These are phyloP conservation scores for Heliothis peltigera DNA, from an alignment of 2,888 invertebrate species.

Conservation along the genomic window DNA sequence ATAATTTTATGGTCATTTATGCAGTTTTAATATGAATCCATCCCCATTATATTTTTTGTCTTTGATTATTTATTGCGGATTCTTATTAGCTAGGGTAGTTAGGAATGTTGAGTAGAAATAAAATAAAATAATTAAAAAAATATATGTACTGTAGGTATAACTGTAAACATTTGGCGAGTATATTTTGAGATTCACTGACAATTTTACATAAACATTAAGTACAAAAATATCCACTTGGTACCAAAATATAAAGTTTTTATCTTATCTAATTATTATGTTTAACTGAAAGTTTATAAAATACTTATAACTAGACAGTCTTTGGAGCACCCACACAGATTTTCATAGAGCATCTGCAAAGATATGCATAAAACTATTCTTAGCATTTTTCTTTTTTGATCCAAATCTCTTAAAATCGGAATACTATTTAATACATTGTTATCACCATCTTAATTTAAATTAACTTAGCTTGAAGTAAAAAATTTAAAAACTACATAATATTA, in stretches of 20 bases:
- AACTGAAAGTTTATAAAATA: slow-evolving; percentile 12
- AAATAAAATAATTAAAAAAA: slow-evolving; percentile 41
- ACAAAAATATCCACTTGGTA: slow-evolving; percentile 29
- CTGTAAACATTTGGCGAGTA: slow-evolving; percentile 37
- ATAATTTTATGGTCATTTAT: slow-evolving; percentile 11
- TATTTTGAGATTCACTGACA: slow-evolving; percentile 38
- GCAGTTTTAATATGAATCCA: no score
- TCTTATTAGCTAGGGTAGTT: no score
- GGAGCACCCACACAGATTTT: background rate
- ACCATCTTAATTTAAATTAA: background rate
- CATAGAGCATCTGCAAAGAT: no score
- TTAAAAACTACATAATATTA: background rate
- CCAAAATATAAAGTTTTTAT: slow-evolving; percentile 7
- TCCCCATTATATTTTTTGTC: background rate
- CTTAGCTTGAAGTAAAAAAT: background rate
- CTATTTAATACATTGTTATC: background rate
- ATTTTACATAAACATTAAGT: slow-evolving; percentile 20
- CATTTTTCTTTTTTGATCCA: background rate
- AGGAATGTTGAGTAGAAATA: no score
- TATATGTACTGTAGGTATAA: slow-evolving; percentile 16
- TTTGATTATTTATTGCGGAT: no score
- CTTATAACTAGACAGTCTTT: slow-evolving; percentile 50
- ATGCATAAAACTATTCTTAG: no score
- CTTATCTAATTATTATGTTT: background rate
- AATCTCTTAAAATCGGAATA: background rate